Evolutionary conservation across 2,113 vertebrate species (phyloP).

Genomic region (Dromiciops gliroides): DNA sequence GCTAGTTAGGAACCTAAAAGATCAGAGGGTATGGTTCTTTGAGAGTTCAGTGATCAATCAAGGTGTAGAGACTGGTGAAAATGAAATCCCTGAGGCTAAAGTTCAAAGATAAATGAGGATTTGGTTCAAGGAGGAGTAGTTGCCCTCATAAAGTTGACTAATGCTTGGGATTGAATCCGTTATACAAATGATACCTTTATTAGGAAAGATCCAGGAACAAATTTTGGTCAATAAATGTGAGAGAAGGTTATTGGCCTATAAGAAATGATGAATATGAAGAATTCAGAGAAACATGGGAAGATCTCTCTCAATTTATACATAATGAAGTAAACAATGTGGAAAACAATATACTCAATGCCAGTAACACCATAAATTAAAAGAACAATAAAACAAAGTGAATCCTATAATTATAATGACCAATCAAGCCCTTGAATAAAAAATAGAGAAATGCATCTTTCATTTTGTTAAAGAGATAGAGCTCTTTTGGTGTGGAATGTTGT

Average conservation of each 20-base stretch:
- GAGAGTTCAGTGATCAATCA: not conserved
- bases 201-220: not conserved
- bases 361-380: not conserved
- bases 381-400: not conserved
- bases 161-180: not conserved
- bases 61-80: not conserved
- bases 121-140: not conserved
- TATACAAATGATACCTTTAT: not conserved
- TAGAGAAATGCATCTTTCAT: not conserved
- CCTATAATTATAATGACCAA: not conserved
- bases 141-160: not conserved
- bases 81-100: not conserved
- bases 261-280: not conserved
- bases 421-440: not conserved
- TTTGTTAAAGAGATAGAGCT: not conserved
- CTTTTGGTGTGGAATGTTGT: not conserved
- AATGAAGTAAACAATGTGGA: not conserved
- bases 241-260: not conserved
- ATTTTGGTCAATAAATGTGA: not conserved
- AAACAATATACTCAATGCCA: not conserved
- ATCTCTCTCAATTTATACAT: not conserved
- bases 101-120: not conserved
- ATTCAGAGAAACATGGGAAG: not conserved
- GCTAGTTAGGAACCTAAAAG: not conserved
- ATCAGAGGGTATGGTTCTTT: not conserved